Percentiles rank a stretch among this genome's conserved stretches.
Conservation (phyloP, 2,888 invertebrate species). For the Aspidiotus rigidus region DNA sequence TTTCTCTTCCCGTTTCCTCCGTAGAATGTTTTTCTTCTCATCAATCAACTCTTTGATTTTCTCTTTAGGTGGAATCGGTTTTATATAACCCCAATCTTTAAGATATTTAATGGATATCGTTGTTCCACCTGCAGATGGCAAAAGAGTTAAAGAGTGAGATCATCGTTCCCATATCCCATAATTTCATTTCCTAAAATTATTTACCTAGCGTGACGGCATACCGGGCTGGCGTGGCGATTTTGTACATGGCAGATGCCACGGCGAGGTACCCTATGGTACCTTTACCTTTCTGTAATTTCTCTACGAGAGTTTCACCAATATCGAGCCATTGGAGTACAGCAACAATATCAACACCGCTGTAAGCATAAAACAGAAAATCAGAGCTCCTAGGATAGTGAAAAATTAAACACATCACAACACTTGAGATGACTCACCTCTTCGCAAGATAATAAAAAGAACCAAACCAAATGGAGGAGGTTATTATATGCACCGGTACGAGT, state of each 20-base stretch:
- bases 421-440: constrained; percentile 56
- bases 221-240: constrained; percentile 79
- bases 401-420: neutral
- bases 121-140: constrained; percentile 53
- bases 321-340: constrained; percentile 65
- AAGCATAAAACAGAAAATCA: constrained; percentile 38
- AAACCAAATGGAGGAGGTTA: constrained; percentile 82
- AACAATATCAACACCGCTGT: constrained; percentile 85
- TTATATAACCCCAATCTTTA: constrained; percentile 66
- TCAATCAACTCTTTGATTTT: constrained; percentile 55
- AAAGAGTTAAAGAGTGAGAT: too few relatives aligned
- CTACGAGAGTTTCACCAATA: constrained; percentile 66
- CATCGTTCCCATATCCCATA: too few relatives aligned
- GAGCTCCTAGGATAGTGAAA: neutral
- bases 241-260: constrained; percentile 83
- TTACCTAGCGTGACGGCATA: constrained; percentile 86
- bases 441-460: constrained; percentile 77
- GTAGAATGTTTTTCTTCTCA: constrained; percentile 48
- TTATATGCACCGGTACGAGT: constrained; percentile 81
- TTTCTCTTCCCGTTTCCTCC: too few relatives aligned
- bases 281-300: constrained; percentile 52
- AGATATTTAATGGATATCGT: constrained; percentile 75
- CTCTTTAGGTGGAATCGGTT: constrained; percentile 60
- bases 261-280: constrained; percentile 83
- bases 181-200: constrained; percentile 32